Conservation (phyloP, 37 sponge, comb jelly and placozoan species). For the Ephydatia muelleri region DNA sequence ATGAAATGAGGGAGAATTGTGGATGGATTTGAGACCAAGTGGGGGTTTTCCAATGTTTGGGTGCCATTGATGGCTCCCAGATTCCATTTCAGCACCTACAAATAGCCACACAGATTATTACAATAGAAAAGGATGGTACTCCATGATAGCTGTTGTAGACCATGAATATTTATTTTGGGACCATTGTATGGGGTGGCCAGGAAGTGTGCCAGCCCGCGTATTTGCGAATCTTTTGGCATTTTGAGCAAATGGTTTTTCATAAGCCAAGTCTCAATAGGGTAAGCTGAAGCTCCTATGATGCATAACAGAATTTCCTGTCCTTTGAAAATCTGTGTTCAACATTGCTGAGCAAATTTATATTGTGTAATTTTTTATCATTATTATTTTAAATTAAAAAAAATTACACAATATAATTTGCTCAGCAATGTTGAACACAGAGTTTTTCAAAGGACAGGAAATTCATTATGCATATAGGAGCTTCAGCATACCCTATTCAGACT, state of each 20-base stretch:
- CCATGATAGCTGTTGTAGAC: constrained; percentile 45
- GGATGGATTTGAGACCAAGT: constrained; percentile 1
- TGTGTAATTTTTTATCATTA: neutral
- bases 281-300: constrained; percentile 46
- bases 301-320: constrained; percentile 13
- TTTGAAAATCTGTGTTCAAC: neutral
- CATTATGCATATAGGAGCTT: constrained; percentile 33
- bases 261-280: constrained; percentile 18
- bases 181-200: constrained; percentile 42
- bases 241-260: constrained; percentile 33
- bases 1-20: neutral
- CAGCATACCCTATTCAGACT: constrained; percentile 40
- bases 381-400: neutral
- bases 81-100: constrained; percentile 31
- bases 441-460: constrained; percentile 6
- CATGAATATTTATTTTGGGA: constrained; percentile 13
- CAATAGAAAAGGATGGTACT: constrained; percentile 45
- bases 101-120: constrained; percentile 47
- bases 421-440: neutral
- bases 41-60: constrained; percentile 34
- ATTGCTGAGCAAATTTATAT: constrained; percentile 4
- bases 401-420: neutral
- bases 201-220: constrained; percentile 54
- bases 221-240: constrained; percentile 27
- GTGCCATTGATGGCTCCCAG: constrained; percentile 52